A percentile compares a stretch with the other conserved stretches of the same genome.
Evolutionary conservation across 2,888 invertebrate genomes (phyloP).

Genomic region (Empis stercorea): DNA sequence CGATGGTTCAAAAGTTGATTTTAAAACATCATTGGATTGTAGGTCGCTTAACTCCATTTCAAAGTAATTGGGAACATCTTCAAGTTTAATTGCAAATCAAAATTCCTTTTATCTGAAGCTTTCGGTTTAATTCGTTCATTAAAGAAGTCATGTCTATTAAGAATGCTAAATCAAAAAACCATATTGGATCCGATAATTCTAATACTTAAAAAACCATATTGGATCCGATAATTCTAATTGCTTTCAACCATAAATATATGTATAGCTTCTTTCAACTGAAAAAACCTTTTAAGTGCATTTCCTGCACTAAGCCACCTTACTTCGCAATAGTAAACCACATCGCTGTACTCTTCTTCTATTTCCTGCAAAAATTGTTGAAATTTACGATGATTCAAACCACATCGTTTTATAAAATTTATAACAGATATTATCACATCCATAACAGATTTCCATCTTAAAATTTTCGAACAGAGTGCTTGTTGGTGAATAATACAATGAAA

Average conservation of each 20-base stretch:
- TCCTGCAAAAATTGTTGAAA: constrained; percentile 3
- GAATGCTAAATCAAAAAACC: constrained; percentile 1
- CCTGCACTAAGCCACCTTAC: constrained; percentile 2
- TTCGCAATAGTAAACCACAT: constrained; percentile 1
- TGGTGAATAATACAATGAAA: background rate
- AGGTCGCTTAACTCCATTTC: constrained; percentile 1
- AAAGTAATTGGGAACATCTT: constrained; percentile 1
- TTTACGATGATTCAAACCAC: constrained; percentile 1
- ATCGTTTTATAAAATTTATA: constrained; percentile 1
- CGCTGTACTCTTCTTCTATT: constrained; percentile 1
- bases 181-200: constrained; percentile 1
- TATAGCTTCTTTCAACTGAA: constrained; percentile 2
- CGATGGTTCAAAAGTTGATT: constrained; percentile 1
- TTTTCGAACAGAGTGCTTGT: constrained; percentile 2
- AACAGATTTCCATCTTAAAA: constrained; percentile 1
- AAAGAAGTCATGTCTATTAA: constrained; percentile 1
- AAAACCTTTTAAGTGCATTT: constrained; percentile 3
- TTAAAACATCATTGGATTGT: constrained; percentile 1
- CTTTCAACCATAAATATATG: constrained; percentile 1
- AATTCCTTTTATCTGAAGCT: constrained; percentile 1
- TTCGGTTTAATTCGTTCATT: constrained; percentile 2
- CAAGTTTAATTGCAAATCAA: constrained; percentile 2
- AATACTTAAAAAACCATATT: constrained; percentile 1
- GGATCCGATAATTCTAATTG: background rate
- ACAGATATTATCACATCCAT: constrained; percentile 2